Conservation (phyloP, 2,888 invertebrate species). For the Torymus auratus region DNA sequence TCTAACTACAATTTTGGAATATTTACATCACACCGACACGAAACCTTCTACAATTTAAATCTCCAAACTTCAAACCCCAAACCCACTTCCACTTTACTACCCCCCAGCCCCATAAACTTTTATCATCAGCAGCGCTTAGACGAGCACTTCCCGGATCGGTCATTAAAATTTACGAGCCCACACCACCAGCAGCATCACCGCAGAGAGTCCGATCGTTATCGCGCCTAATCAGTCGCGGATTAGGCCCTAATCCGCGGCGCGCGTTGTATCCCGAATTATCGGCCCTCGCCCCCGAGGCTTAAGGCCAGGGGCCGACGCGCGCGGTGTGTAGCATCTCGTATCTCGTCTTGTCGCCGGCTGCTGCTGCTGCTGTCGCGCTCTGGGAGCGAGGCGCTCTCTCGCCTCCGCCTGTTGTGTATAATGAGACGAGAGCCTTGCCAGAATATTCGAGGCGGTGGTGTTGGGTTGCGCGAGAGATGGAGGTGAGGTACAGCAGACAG, state of each 20-base stretch:
- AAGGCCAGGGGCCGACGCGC: constrained; percentile 10
- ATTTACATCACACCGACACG: no score
- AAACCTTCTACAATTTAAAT: no score
- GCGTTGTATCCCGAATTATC: constrained; percentile 47
- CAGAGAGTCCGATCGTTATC: constrained; percentile 1
- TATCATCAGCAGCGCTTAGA: background rate
- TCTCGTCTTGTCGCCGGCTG: background rate
- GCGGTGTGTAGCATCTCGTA: background rate
- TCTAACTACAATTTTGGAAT: no score
- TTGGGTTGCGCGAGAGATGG: no score
- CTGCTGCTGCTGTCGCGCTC: background rate
- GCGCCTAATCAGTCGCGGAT: constrained; percentile 47
- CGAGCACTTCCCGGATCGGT: background rate
- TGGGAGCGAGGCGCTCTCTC: background rate
- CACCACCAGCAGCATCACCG: background rate
- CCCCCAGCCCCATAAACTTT: no score
- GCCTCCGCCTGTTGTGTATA: constrained; percentile 30
- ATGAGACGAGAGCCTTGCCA: constrained; percentile 34
- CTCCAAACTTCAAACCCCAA: no score
- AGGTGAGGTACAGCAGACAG: no score
- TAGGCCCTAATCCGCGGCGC: constrained; percentile 39
- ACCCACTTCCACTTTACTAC: no score
- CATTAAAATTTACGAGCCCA: constrained; percentile 29
- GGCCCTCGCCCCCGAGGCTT: constrained; percentile 30
- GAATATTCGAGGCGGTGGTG: no score